Conservation (phyloP, 1,140 invertebrate species). For the Bombus affinis region DNA sequence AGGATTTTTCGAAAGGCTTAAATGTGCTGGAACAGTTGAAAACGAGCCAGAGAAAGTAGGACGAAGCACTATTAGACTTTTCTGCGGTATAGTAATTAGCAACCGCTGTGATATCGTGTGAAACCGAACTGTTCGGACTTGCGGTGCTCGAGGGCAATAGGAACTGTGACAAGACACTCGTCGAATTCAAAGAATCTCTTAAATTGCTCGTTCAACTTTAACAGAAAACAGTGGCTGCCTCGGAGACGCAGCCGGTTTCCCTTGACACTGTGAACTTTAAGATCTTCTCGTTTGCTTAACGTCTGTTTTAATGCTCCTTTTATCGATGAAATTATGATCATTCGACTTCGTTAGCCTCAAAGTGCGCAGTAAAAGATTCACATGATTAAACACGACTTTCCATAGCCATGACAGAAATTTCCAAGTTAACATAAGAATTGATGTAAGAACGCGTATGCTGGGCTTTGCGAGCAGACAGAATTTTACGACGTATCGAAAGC, state of each 20-base stretch:
- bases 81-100: slow-evolving; percentile 11
- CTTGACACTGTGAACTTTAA: slow-evolving; percentile 68
- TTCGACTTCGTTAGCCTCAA: slow-evolving; percentile 2
- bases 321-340: background rate
- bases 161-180: background rate
- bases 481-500: too few relatives aligned
- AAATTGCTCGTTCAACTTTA: background rate
- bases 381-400: background rate
- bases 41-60: slow-evolving; percentile 27
- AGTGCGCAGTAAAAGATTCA: background rate
- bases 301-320: background rate
- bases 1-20: background rate
- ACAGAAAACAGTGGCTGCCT: slow-evolving; percentile 10
- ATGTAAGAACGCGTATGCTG: too few relatives aligned
- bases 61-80: background rate
- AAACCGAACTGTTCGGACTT: background rate
- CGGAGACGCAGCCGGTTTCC: slow-evolving; percentile 49
- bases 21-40: background rate
- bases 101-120: background rate
- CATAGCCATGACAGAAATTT: background rate
- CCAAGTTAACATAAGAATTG: background rate
- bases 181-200: background rate
- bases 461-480: too few relatives aligned
- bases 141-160: background rate
- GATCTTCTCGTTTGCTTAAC: slow-evolving; percentile 25